A percentile compares a stretch with the other conserved stretches of the same genome.
Evolutionary conservation across 1,140 invertebrate species (phyloP).

Genomic region (Leptinotarsa undecemlineata): DNA sequence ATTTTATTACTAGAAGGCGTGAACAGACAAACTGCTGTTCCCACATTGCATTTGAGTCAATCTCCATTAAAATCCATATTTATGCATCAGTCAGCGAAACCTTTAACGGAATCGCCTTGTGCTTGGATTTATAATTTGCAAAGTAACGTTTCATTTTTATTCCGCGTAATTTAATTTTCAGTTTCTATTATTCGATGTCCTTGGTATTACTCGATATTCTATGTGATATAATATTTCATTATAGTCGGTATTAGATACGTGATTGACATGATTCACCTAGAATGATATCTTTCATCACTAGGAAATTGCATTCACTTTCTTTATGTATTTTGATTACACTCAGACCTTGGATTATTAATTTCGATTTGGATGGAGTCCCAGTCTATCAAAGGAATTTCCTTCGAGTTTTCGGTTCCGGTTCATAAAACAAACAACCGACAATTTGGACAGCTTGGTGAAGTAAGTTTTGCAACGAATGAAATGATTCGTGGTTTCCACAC

Average conservation of each 20-base stretch:
- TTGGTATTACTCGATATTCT: constrained; percentile 1
- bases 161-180: neutral
- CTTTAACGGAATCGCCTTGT: neutral
- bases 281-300: constrained; percentile 4
- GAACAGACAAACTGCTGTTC: neutral
- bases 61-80: neutral
- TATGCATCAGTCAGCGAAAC: neutral
- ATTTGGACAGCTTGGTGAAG: too few relatives aligned
- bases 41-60: neutral
- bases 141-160: constrained; percentile 12
- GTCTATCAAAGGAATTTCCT: too few relatives aligned
- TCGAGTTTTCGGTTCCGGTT: too few relatives aligned
- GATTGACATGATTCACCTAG: constrained; percentile 14
- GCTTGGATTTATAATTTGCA: neutral
- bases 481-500: too few relatives aligned
- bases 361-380: neutral
- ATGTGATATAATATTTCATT: constrained; percentile 11
- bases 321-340: neutral
- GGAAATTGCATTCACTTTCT: constrained; percentile 13
- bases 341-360: neutral
- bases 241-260: neutral
- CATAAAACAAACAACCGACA: too few relatives aligned
- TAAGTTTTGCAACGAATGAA: too few relatives aligned
- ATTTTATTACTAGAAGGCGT: neutral
- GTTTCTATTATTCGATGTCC: constrained; percentile 10